Evolutionary conservation across 2,888 invertebrate genomes (phyloP), one percentile per base, ranked within the genome.

Genomic region (Erebia epiphron): DNA sequence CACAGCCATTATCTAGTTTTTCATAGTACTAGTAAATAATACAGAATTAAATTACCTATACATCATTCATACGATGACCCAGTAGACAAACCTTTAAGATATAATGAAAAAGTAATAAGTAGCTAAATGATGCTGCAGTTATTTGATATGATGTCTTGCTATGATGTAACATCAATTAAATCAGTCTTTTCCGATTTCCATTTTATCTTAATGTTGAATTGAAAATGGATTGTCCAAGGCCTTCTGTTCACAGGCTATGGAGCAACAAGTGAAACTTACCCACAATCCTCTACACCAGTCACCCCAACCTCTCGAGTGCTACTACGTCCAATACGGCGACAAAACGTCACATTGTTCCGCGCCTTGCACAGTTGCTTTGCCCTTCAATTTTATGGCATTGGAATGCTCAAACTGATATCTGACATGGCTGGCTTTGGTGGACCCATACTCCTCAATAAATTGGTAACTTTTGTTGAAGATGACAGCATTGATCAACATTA

Each of bases 361-460:
- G 96, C 96, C 0, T 87, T 98, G 60, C 96, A 97, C 84, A 92
- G 92, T 71, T 95, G 96, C 79, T 98, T 97, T 83, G 97, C 97
- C 58, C 82, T 95, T 68, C 96, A 97, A 82, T 98, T 98, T 91
- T 98, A 98, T 83, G 94, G 95, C 57, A 95, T 98, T 79, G 98
- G 98, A 49, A 82, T 98, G 69, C 87, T 98, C 13, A 97, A 98
- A 86, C 94, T 99, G 58, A 83, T 96, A 7, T 96, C 97, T 0
- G 99, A 99, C 83, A 94, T 95, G 80, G 94, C 97, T 2, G 96
- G 96, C 1, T 99, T 99, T 90, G 96, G 96, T 21, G 98, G 98
- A 0, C 99, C 99, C 0, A 88, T 99, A 72, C 90, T 99, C 49
- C 93, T 99, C 1, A 98, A 98, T 82, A 95, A 94, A 80, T 92